Evolutionary conservation across 1,140 invertebrate species (phyloP), one percentile per base, ranked within the genome.

Genomic region (Listronotus oregonensis): DNA sequence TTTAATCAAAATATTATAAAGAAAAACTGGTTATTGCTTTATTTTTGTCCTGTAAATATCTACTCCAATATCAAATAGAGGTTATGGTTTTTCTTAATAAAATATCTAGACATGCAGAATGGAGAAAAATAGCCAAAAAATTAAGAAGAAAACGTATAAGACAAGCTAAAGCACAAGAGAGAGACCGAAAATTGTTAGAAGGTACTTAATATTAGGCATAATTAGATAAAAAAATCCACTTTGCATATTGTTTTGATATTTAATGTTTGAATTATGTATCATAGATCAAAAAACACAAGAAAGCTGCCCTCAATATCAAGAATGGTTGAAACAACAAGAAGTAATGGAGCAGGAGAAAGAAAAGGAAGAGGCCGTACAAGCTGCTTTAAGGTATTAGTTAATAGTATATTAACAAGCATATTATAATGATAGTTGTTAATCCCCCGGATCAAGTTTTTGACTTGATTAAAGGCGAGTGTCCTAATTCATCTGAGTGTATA

Each of bases 91-190:
- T 78, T 77, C 74, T 77, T 78, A 78, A 78, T 79, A 52, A 60
- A 68, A 72, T 61, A 70, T 73, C 42, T 75, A 79, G 78, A 73
- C 78, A 78, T 69, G 70, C 77, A 56, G 60, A 77, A 56, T 81
- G 80, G 76, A 76, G 82, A 40, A 82, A 80, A 68, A 9, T 76
- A 17, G 74, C 75, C 3, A 83, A 83, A 68, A 83, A 82, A 69
- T 59, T 72, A 27, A 76, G 81, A 73, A 68, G 82, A 47, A 80
- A 81, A 65, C 68, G 77, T 0, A 74, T 78, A 46, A 66, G 82
- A 21, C 79, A 81, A 44, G 68, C 70, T 42, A 58, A 67, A n/a
- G 82, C 82, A 6, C 66, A 71, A 34, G 65, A 75, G 54, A 71
- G 78, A 9, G 75, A 80, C 63, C 56, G 73, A 17, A 55, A 69